Percentiles rank a stretch among this genome's conserved stretches.
These are phyloP conservation scores for Rhabdornis inornatus DNA, from an alignment of 2,113 vertebrate species.

Conservation along the genomic window DNA sequence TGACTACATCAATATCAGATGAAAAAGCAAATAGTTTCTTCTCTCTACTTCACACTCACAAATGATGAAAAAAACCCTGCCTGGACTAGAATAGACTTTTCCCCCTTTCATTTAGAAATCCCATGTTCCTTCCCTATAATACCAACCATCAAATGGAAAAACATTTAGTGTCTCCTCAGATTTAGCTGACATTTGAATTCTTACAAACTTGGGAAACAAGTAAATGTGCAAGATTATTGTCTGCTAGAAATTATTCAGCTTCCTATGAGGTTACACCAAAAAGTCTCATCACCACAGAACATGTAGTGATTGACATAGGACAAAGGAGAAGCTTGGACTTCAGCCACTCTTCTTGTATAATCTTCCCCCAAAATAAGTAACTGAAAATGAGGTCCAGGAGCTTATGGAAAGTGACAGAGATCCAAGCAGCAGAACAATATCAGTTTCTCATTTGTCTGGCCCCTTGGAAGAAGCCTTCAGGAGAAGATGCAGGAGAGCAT, in stretches of 20 bases:
- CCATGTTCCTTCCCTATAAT: neutral
- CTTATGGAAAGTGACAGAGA: neutral
- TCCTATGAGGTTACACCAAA: neutral
- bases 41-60: neutral
- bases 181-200: slow-evolving; percentile 1
- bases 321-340: neutral
- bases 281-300: neutral
- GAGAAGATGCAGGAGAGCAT: neutral
- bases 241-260: neutral
- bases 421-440: neutral
- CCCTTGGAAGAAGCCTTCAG: neutral
- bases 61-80: slow-evolving; percentile 1
- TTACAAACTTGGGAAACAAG: neutral
- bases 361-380: neutral
- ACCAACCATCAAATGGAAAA: neutral
- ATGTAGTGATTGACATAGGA: neutral
- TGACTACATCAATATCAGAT: slow-evolving; percentile 16
- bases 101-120: neutral
- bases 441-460: neutral
- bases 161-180: neutral
- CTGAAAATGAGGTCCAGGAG: neutral
- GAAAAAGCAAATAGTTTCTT: slow-evolving; percentile 16
- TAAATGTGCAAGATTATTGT: neutral
- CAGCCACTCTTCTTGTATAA: neutral
- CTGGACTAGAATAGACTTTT: neutral